phyloP scores from a whole-genome alignment of 2,888 invertebrate species.

The Adelognathus sp. region DNA sequence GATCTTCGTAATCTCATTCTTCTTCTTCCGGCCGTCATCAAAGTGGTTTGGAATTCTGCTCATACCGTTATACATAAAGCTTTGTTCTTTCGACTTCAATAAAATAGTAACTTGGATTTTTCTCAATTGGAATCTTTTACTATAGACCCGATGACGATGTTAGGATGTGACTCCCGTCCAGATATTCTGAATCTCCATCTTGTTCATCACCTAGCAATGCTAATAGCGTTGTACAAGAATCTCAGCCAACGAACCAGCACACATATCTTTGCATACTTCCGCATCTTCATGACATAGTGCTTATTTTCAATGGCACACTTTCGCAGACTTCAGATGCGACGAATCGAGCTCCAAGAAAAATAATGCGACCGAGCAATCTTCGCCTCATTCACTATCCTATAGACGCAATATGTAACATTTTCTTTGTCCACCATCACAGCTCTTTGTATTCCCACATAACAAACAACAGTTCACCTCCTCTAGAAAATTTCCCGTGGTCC shows the following conservation, averaged over 20 bases:
- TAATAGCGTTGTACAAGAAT: background rate
- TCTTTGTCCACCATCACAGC: constrained; percentile 8
- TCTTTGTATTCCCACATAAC: constrained; percentile 30
- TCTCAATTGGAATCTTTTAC: background rate
- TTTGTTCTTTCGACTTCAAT: background rate
- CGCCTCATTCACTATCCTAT: background rate
- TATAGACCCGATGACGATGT: background rate
- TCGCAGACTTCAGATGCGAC: background rate
- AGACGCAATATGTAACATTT: constrained; percentile 10
- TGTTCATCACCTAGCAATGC: background rate
- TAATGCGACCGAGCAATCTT: background rate
- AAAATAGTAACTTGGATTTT: background rate
- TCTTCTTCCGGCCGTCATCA: too few relatives aligned
- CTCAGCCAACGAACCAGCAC: background rate
- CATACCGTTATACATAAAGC: background rate
- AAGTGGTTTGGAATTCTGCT: too few relatives aligned
- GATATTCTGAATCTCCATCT: background rate
- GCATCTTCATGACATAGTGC: background rate
- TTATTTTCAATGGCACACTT: background rate
- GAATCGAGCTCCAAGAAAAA: background rate
- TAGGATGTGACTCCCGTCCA: background rate
- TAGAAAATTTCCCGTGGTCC: constrained; percentile 19
- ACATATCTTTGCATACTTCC: background rate
- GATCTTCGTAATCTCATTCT: too few relatives aligned
- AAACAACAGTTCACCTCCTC: background rate